A percentile compares a stretch with the other conserved stretches of the same genome.
Evolutionary conservation across 2,888 invertebrate genomes (phyloP).

Genomic region (Chymomyza amoena): DNA sequence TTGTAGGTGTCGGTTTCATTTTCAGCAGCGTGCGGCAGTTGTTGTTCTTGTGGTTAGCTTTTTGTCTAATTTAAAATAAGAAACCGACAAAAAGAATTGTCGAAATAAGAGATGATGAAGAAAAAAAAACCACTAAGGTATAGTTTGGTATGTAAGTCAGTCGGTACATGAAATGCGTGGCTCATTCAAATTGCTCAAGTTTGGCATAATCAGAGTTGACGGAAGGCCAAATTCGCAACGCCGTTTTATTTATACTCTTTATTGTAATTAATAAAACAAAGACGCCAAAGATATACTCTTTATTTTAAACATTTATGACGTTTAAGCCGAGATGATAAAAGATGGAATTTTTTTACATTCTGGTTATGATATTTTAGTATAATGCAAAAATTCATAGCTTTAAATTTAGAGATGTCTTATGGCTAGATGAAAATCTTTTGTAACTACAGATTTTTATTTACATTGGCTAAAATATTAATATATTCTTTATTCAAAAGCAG

Average conservation of each 20-base stretch:
- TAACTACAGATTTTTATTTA: too few species aligned
- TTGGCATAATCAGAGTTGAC: slow-evolving; percentile 34
- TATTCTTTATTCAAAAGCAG: too few species aligned
- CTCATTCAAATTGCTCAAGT: slow-evolving; percentile 65
- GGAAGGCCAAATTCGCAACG: not conserved
- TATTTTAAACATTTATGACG: too few species aligned
- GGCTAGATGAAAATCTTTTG: too few species aligned
- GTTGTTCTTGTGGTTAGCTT: slow-evolving; percentile 25
- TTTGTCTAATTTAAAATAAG: slow-evolving; percentile 45
- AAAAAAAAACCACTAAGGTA: slow-evolving; percentile 6
- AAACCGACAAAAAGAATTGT: slow-evolving; percentile 50
- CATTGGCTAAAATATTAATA: too few species aligned
- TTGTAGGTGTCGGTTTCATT: slow-evolving; percentile 70
- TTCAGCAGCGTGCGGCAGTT: slow-evolving; percentile 15
- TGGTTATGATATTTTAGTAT: too few species aligned
- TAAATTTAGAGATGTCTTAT: too few species aligned
- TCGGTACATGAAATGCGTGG: slow-evolving; percentile 64
- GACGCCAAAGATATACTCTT: too few species aligned
- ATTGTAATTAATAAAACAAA: not conserved
- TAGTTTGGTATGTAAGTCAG: slow-evolving; percentile 22
- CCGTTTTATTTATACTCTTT: not conserved
- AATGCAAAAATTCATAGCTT: too few species aligned
- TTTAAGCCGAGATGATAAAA: too few species aligned
- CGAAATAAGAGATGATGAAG: slow-evolving; percentile 43
- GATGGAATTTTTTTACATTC: too few species aligned